Base-by-base conservation (phyloP, 2,888 invertebrate genomes). In the Leucoptera coffeella region DNA sequence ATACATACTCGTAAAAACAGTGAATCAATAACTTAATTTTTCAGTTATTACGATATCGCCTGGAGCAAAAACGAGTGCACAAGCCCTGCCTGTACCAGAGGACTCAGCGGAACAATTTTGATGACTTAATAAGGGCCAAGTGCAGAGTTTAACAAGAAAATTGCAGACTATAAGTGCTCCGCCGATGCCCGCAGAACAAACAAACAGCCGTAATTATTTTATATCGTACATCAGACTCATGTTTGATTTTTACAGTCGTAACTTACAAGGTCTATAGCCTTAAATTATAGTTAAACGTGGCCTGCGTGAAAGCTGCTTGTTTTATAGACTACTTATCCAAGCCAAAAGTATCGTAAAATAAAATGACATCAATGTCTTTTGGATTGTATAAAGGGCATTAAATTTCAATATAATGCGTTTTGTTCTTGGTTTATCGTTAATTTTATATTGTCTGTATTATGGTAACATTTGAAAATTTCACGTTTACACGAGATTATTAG, bases 91-190 rank as follows among this genome's bases (percentile, higher is more conserved):
- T 37, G 38, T 38, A 36, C 30, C 28, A 25, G 29, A 35, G 34
- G 35, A 35, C 35, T 34, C 27, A 28, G 43, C 38, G 44, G 47
- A 46, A 50, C 42, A 43, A 42, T 47, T 49, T 45, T 57, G 55
- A 57, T 57, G 48, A 43, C 52, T 57, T 58, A 56, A 57, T 56
- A 57, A 47, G 50, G 43, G 27, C 38, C 40, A 33, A 42, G 51
- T 48, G 41, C 40, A 17, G 39, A 34, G 41, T 39, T 42, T 45
- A 52, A 55, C 47, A 43, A 47, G 51, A 46, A 54, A 53, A 58
- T 58, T 54, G 41, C 41, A 43, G 34, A 39, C 41, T 39, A 39
- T 40, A 43, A 47, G 43, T 41, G 35, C 36, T 36, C 25, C 31
- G 30, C 32, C 38, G 39, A 35, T 33, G 31, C 29, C 29, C 20